phyloP scores from a whole-genome alignment of 2,888 invertebrate species.

The Hypena proboscidalis region DNA sequence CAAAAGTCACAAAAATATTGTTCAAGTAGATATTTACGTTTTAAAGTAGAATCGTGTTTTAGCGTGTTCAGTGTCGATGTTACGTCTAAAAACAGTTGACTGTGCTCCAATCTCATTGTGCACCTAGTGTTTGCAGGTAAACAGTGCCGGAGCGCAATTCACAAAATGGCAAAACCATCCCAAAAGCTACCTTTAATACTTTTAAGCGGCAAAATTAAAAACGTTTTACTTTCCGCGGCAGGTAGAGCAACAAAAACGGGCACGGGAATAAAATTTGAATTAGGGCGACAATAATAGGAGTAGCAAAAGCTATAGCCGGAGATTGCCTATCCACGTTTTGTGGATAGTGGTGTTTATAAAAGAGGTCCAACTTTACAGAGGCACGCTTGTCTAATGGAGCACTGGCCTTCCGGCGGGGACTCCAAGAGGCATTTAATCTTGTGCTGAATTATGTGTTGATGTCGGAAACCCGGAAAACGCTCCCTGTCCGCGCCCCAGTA shows the following conservation, averaged over 20 bases:
- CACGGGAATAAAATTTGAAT: constrained; percentile 27
- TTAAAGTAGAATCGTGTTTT: no score
- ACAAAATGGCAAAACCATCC: constrained; percentile 19
- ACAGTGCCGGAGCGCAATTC: constrained; percentile 11
- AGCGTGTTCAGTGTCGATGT: neutral
- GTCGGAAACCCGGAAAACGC: constrained; percentile 75
- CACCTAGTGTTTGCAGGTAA: constrained; percentile 13
- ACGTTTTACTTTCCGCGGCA: constrained; percentile 10
- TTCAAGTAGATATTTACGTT: no score
- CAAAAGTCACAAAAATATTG: no score
- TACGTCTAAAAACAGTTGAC: constrained; percentile 13
- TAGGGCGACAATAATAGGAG: constrained; percentile 22
- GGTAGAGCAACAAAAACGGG: constrained; percentile 12
- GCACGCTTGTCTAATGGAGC: constrained; percentile 71
- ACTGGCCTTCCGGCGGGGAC: constrained; percentile 72
- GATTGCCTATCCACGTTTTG: constrained; percentile 39
- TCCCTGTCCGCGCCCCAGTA: constrained; percentile 68
- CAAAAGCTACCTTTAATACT: constrained; percentile 11
- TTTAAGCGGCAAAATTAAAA: constrained; percentile 22
- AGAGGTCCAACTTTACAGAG: constrained; percentile 56
- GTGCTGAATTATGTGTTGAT: constrained; percentile 80
- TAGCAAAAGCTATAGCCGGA: constrained; percentile 34
- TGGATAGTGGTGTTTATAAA: constrained; percentile 54
- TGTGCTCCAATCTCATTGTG: constrained; percentile 13
- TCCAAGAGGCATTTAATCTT: constrained; percentile 82